Base-by-base conservation (phyloP, 1,140 invertebrate species). In the Manduca sexta region DNA sequence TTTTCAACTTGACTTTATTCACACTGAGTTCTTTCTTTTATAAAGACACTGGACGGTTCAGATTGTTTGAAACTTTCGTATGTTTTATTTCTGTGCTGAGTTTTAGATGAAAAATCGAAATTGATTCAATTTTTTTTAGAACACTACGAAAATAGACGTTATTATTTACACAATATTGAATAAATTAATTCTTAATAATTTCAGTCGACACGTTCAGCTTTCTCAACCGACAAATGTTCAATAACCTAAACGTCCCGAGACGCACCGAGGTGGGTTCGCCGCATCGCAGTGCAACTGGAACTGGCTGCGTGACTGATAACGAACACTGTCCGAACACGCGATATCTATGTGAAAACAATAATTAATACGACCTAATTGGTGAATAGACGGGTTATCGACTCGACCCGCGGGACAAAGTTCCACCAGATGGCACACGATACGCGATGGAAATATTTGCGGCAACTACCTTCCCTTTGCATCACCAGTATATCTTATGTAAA, bases 291-390 rank as follows among this genome's bases (percentile, higher is more conserved):
- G 40, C 40, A 42, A 42, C 8, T 44, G 30, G 41, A 18, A 33
- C 40, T 35, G 10, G 11, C 37, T 33, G 64, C 64, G 67, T 75
- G 64, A 74, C 61, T 67, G 61, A 72, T 69, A 72, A 62, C 63
- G 52, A 37, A 40, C 49, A 52, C 33, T 51, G 58, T 51, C 46
- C 45, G 45, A 52, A 35, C 43, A 52, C 50, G 45, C 35, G 45
- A 45, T 56, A 64, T 59, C 49, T 41, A 45, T 56, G 54, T 35
- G 46, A 57, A 50, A 69, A 69, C 60, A 64, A 65, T 69, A 63
- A 73, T 54, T 70, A 58, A 56, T 57, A 57, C 57, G 68, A 74
- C 61, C 65, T 69, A 73, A 74, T 73, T 76, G 67, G 48, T 65
- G 14, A n/a, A n/a, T n/a, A n/a, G n/a, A 7, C 12, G 35, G 60